phyloP scores from a whole-genome alignment of 2,797 vertebrate genomes.

The Odontamblyopus lacepedii region DNA sequence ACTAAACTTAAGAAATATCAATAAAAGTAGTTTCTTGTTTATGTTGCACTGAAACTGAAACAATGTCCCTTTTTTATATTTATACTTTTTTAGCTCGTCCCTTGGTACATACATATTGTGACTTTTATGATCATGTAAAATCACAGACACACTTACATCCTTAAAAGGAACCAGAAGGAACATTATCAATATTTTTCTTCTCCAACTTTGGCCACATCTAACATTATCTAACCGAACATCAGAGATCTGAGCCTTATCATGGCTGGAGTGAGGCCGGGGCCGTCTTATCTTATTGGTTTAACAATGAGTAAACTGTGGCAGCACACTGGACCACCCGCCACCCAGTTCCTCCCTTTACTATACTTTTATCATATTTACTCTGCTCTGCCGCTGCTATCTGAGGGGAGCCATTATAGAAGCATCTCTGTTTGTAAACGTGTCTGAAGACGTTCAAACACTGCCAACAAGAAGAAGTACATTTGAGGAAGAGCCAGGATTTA shows the following conservation, averaged over 20 bases:
- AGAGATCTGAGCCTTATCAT: conserved; percentile 54
- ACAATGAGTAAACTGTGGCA: conserved; percentile 70
- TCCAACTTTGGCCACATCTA: conserved; percentile 25
- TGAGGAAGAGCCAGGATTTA: conserved; percentile 2
- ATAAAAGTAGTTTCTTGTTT: too few species aligned
- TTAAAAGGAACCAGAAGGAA: neutral
- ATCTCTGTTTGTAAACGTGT: conserved; percentile 53
- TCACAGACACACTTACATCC: neutral
- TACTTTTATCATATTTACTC: conserved; percentile 54
- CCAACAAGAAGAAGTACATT: conserved; percentile 9
- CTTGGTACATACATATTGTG: neutral
- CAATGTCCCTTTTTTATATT: too few species aligned
- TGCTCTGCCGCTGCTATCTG: conserved; percentile 55
- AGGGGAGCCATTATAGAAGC: conserved; percentile 50
- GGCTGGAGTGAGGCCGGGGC: conserved; percentile 42
- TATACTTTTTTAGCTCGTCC: too few species aligned
- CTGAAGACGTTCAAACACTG: conserved; percentile 23
- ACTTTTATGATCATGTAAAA: neutral
- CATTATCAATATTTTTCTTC: conserved; percentile 52
- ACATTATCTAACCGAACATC: conserved; percentile 82
- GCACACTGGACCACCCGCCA: conserved; percentile 62
- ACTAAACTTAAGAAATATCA: too few species aligned
- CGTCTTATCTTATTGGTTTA: conserved; percentile 73
- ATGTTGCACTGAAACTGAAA: too few species aligned
- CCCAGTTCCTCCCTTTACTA: conserved; percentile 60